Base-by-base conservation (phyloP, 2,113 vertebrate genomes). In the Menidia beryllina region DNA sequence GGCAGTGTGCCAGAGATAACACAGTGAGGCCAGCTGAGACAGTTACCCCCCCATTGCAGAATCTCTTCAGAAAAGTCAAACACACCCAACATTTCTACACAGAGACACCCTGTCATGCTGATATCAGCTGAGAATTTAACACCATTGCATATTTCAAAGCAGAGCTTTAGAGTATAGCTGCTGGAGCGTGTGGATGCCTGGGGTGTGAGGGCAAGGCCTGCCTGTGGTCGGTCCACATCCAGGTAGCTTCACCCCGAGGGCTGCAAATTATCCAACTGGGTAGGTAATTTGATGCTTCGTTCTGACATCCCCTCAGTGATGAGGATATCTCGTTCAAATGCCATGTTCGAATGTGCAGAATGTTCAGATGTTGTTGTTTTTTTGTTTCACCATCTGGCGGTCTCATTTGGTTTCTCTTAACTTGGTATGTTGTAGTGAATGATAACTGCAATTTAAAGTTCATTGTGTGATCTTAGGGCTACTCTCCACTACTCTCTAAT, bases 1-100 rank as follows among this genome's bases (percentile, higher is more conserved):
- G 86, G 82, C 87, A 75, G 75, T 6, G 58, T 67, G 86, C 84
- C 87, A 87, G 69, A 87, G 87, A 87, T 87, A 88, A 88, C 73
- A 72, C 73, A 47, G 58, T 14, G 60, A 74, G 74, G 81, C 76
- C 84, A 72, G 82, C 68, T 72, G 84, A 88, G 75, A 82, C 49
- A 64, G 75, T 85, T 58, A 49, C 69, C 74, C 77, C 75, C 77
- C 75, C 69, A 53, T 54, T 73, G 74, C 69, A 74, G 71, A 83
- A 86, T 79, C 81, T 83, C 72, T 58, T 36, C 60, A 82, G 83
- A 84, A 75, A 87, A 88, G 75, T 83, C 72, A 88, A 86, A 82
- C 76, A 72, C 76, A 79, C 81, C 79, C 69, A 51, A 72, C 53
- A 60, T 83, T 79, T 79, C 59, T 54, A 57, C 53, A 66, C 50